Percentiles rank a stretch among this genome's conserved stretches.
Evolutionary conservation across 2,888 invertebrate genomes (phyloP).

Genomic region (Epistrophe eligans): DNA sequence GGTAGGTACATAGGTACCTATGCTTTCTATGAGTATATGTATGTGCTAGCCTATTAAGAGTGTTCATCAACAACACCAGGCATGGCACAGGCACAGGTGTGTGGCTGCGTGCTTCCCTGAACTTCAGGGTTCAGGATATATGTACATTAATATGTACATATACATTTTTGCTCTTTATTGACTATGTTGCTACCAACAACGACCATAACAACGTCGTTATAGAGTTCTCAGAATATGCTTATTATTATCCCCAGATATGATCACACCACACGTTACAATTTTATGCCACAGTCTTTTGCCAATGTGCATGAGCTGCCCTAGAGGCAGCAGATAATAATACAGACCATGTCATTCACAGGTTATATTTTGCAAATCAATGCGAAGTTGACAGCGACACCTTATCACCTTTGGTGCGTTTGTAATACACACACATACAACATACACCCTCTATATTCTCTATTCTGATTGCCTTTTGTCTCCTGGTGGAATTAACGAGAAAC

Average conservation of each 20-base stretch:
- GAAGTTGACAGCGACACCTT: slow-evolving; percentile 58
- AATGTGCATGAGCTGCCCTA: slow-evolving; percentile 12
- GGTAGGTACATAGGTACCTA: slow-evolving; percentile 36
- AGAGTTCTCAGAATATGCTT: slow-evolving; percentile 55
- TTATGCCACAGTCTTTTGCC: slow-evolving; percentile 15
- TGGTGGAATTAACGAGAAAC: slow-evolving; percentile 49
- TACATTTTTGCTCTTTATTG: slow-evolving; percentile 1
- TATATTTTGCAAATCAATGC: slow-evolving; percentile 63
- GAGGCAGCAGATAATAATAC: slow-evolving; percentile 26
- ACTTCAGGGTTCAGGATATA: slow-evolving; percentile 8
- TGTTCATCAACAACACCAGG: slow-evolving; percentile 42
- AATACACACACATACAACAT: neutral
- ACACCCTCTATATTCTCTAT: neutral
- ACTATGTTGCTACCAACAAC: slow-evolving; percentile 7
- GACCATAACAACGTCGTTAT: slow-evolving; percentile 61
- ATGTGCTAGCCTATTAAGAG: slow-evolving; percentile 63
- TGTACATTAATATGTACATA: neutral
- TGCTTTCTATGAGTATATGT: slow-evolving; percentile 62
- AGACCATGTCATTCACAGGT: slow-evolving; percentile 43
- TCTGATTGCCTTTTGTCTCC: slow-evolving; percentile 44
- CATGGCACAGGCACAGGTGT: slow-evolving; percentile 13
- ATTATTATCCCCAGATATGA: slow-evolving; percentile 55
- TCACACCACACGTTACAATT: slow-evolving; percentile 15
- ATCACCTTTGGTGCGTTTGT: slow-evolving; percentile 46
- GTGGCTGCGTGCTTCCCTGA: slow-evolving; percentile 57